Base-by-base conservation (phyloP, 2,113 vertebrate genomes). In the Crocuta crocuta region DNA sequence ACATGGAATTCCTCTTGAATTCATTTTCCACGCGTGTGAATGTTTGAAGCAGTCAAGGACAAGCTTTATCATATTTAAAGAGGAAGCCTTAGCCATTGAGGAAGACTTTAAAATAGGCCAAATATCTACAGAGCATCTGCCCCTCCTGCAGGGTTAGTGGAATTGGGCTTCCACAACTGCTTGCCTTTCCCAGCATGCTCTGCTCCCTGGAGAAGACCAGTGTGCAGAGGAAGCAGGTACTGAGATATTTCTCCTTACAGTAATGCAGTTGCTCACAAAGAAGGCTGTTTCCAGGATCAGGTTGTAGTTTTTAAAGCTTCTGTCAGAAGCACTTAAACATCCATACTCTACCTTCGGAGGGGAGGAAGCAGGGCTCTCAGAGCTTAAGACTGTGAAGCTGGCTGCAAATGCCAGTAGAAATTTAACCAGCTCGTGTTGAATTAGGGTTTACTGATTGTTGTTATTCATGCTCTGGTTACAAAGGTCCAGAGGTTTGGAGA, bases 391-490 rank as follows among this genome's bases (percentile, higher is more conserved):
- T 23, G 31, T 17, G 65, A 71, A 55, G 43, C 43, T 5, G 4
- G 26, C 50, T 31, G 15, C 21, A n/a, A 71, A 76, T 48, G 31
- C 45, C 35, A 33, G 94, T 71, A 93, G 96, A 96, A 86, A 73
- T 96, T 91, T 91, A 95, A 93, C 94, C 68, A 74, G 93, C 83
- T 55, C 17, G 9, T 79, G 79, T 39, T 74, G 74, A 80, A 48
- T 71, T 45, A 26, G n/a, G 24, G 7, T 81, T 96, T 85, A 61
- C 85, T 83, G 73, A 80, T 63, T 87, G 84, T 82, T 71, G 23
- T 82, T 82, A 63, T 79, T 83, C 35, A 6, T 73, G 74, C 68
- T 88, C 63, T 76, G 80, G 48, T 92, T 96, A 95, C 80, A 90
- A 94, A 96, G 70, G 17, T 80, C 50, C 28, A 1, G 39, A 28